phyloP scores from a whole-genome alignment of 2,797 vertebrate species.

The Xiphophorus birchmanni region DNA sequence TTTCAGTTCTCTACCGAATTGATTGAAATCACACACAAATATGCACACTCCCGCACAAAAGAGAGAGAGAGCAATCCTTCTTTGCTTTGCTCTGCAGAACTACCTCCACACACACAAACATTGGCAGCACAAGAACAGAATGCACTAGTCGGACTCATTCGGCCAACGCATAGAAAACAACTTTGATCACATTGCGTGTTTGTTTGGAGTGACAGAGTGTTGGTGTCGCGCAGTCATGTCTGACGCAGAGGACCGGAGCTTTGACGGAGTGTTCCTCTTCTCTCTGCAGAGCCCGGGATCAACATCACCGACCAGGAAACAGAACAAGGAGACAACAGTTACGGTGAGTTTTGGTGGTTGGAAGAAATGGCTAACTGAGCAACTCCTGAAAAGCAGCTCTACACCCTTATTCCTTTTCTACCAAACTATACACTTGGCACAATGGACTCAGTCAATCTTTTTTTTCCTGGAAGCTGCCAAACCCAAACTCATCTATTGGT shows the following conservation, averaged over 20 bases:
- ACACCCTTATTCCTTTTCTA: neutral
- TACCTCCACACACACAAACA: slow-evolving; percentile 40
- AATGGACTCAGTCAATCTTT: neutral
- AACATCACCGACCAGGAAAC: slow-evolving; percentile 87
- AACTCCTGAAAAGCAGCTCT: neutral
- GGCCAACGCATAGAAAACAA: slow-evolving; percentile 44
- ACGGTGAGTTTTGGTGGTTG: slow-evolving; percentile 81
- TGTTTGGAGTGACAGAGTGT: slow-evolving; percentile 26
- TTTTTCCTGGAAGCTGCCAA: neutral
- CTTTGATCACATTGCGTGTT: slow-evolving; percentile 31
- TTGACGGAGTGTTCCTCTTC: slow-evolving; percentile 79
- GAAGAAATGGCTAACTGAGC: neutral
- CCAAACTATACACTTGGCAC: neutral
- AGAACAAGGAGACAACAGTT: slow-evolving; percentile 85
- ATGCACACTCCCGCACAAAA: slow-evolving; percentile 27
- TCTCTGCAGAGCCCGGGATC: slow-evolving; percentile 89
- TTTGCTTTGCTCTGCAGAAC: slow-evolving; percentile 61
- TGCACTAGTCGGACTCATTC: slow-evolving; percentile 44
- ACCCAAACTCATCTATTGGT: neutral
- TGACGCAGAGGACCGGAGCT: slow-evolving; percentile 77
- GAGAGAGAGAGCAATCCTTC: slow-evolving; percentile 46
- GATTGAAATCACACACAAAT: slow-evolving; percentile 6
- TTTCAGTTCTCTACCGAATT: neutral
- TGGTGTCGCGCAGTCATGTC: slow-evolving; percentile 64
- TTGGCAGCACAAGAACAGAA: slow-evolving; percentile 32